phyloP scores from a whole-genome alignment of 2,113 vertebrate species.

The Sialia sialis region DNA sequence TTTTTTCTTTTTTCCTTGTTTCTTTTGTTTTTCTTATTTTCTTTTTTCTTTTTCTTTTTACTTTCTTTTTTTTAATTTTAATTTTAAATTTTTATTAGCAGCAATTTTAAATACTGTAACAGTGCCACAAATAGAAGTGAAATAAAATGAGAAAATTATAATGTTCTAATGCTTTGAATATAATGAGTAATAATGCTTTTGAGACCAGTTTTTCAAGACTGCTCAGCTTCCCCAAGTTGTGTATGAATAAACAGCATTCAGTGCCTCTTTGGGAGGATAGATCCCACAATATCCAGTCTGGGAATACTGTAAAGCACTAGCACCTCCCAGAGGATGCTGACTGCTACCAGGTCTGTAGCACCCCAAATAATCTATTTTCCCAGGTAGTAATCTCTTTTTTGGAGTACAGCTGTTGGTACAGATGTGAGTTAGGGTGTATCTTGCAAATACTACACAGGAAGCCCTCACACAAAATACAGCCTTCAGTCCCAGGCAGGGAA shows the following conservation, averaged over 20 bases:
- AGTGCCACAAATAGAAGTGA: background rate
- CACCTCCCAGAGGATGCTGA: constrained; percentile 31
- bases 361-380: background rate
- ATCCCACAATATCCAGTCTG: fast-evolving
- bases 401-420: background rate
- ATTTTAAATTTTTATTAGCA: background rate
- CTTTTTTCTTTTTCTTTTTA: too few species aligned
- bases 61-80: too few species aligned
- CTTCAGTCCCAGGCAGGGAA: background rate
- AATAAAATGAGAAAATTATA: background rate
- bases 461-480: background rate
- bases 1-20: background rate
- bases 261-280: background rate
- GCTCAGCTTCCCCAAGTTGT: background rate
- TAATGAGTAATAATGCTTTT: background rate
- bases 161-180: background rate
- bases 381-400: background rate
- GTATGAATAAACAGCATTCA: fast-evolving
- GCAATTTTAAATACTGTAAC: background rate
- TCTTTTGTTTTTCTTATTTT: too few species aligned
- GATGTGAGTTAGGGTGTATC: background rate
- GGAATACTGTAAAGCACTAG: background rate
- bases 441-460: background rate
- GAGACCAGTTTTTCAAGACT: background rate
- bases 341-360: background rate